Conservation (phyloP, 2,888 invertebrate species). For the Scaptomyza cyrtandrae region DNA sequence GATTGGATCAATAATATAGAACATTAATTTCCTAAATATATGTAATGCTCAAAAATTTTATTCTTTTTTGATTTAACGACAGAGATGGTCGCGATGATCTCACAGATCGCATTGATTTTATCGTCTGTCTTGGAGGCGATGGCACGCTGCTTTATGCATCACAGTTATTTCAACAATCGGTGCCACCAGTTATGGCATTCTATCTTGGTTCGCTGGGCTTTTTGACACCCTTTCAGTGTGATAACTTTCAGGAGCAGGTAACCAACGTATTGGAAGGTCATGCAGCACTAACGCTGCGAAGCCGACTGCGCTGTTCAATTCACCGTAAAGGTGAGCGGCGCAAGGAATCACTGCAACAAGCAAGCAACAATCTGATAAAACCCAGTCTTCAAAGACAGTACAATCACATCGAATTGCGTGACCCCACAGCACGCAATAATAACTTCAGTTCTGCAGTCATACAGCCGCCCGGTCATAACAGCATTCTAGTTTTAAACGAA, state of each 20-base stretch:
- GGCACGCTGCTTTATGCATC: conserved; percentile 98
- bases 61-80: conserved; percentile 29
- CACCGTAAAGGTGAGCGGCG: conserved; percentile 87
- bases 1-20: background rate
- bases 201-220: conserved; percentile 98
- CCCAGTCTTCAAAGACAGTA: conserved; percentile 36
- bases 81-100: conserved; percentile 96
- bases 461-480: conserved; percentile 26
- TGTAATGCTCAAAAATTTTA: conserved; percentile 1
- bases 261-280: conserved; percentile 97
- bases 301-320: conserved; percentile 95
- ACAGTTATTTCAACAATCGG: conserved; percentile 97
- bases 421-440: conserved; percentile 46
- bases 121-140: conserved; percentile 98
- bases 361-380: conserved; percentile 29
- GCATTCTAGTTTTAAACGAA: conserved; percentile 93
- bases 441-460: conserved; percentile 15
- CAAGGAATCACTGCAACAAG: conserved; percentile 56
- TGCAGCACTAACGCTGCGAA: conserved; percentile 95
- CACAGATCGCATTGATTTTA: conserved; percentile 98
- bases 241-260: conserved; percentile 97
- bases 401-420: conserved; percentile 11
- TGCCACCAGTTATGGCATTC: conserved; percentile 99
- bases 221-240: conserved; percentile 97
- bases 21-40: background rate